A percentile compares a stretch with the other conserved stretches of the same genome.
Conservation (phyloP, 2,797 vertebrate species). For the Sebastolobus alascanus region DNA sequence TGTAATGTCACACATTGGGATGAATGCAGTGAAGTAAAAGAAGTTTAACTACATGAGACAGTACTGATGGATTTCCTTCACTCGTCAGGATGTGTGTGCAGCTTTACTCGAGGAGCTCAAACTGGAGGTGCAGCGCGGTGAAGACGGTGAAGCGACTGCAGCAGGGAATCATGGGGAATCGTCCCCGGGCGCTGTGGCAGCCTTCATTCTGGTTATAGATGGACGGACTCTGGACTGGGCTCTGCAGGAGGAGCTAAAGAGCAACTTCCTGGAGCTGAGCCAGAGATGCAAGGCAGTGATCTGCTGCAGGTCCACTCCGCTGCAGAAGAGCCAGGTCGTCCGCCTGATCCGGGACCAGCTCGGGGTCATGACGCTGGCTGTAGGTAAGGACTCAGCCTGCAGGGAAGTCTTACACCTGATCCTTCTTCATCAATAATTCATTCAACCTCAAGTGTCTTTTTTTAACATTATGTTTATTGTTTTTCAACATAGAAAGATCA, state of each 20-base stretch:
- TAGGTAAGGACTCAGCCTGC: conserved; percentile 85
- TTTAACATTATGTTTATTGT: background rate
- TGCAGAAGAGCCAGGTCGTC: conserved; percentile 96
- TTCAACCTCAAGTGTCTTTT: background rate
- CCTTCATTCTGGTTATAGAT: conserved; percentile 89
- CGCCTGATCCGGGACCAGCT: conserved; percentile 88
- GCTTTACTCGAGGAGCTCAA: conserved; percentile 83
- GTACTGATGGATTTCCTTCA: background rate
- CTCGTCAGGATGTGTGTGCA: conserved; percentile 87
- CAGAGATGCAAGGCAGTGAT: conserved; percentile 89
- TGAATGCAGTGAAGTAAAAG: background rate
- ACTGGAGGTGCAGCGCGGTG: conserved; percentile 73
- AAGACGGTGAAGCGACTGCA: background rate
- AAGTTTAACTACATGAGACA: background rate
- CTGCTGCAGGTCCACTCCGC: conserved; percentile 94
- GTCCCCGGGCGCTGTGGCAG: conserved; percentile 11
- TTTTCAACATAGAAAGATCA: background rate
- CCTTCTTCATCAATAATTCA: background rate
- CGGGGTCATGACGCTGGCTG: conserved; percentile 91
- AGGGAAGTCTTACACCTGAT: background rate
- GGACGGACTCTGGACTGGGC: conserved; percentile 90
- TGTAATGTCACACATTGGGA: background rate
- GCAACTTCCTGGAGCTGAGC: conserved; percentile 88
- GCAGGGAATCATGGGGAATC: conserved; percentile 55
- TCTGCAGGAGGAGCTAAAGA: conserved; percentile 87